Evolutionary conservation across 2,797 vertebrate species (phyloP), one percentile per base, ranked within the genome.

Genomic region (Phyllotis vaccarum): DNA sequence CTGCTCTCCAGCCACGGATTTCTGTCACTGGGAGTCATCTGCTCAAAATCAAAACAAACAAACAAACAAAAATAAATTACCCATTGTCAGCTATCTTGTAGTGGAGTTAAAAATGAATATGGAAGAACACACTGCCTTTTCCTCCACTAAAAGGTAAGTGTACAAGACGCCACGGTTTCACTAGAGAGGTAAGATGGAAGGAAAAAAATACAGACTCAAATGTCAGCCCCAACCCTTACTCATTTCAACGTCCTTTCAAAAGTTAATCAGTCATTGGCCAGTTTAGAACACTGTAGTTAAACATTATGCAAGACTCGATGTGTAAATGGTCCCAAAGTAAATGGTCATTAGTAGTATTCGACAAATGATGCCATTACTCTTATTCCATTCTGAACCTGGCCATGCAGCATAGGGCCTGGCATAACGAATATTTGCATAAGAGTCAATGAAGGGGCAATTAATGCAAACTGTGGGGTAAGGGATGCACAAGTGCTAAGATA

Each of bases 181-280:
- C 64, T 52, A 52, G 21, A 43, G 75, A 82, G 66, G 49, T n/a
- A 9, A 7, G 58, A 68, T 6, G 43, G 86, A 78, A n/a, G 10
- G 22, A 79, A 22, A 75, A 66, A 68, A 95, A 60, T 37, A n/a
- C 5, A 81, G 81, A 62, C 40, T 95, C 86, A 78, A 60, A 76
- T 16, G 46, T 24, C 81, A 81, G 58, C 40, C 74, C 21, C 12
- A 66, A 78, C 54, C 8, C 43, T 40, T 49, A 52, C 16, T n/a
- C 34, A 60, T 80, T 86, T 83, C 56, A 46, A 37, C 37, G 75
- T 34, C 68, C 14, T 56, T 19, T 52, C 74, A 31, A 43, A 91
- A 74, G 43, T 92, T 86, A 54, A 74, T 74, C 72, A 79, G 72
- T 14, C 22, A 29, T 24, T 29, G n/a, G 19, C n/a, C 85, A 22